Base-by-base conservation (phyloP, 2,797 vertebrate genomes). In the Lophius americanus region DNA sequence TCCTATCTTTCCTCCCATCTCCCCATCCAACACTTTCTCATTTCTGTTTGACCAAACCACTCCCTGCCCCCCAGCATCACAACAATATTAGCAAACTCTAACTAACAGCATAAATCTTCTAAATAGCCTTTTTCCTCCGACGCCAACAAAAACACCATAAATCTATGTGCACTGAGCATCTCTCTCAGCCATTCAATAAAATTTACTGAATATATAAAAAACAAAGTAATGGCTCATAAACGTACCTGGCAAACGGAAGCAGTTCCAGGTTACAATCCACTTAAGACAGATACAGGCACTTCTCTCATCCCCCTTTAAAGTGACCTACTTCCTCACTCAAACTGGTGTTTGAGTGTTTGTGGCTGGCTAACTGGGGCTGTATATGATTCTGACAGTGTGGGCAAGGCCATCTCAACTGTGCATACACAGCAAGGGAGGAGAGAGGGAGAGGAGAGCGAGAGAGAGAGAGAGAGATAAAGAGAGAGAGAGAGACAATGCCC, bases 291-390 rank as follows among this genome's bases (percentile, higher is more conserved):
- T 56, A 60, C 51, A 81, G 77, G 67, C 78, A 59, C 79, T 77
- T 72, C 82, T 81, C 87, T 76, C 84, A 88, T 88, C 86, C 83
- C 91, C 68, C 87, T 90, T 23, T 79, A 84, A 89, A 87, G 85
- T 89, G 86, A 79, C 85, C 85, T 83, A 91, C 85, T 92, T 91
- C 91, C 85, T 87, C 82, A 79, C 78, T 83, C 83, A 86, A 85
- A 89, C 85, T 82, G 84, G 71, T 83, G 88, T 84, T 78, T 85
- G 83, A 65, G 82, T 85, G 85, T 86, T 75, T 83, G 76, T 81
- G 68, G 78, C 79, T 70, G 49, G 14, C 49, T 60, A 56, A 72
- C 79, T 68, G 79, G 67, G 72, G 75, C 68, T 81, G 85, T 81
- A 82, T 84, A 85, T 84, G 84, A 88, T 64, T 78, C 82, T 81